Percentiles rank a stretch among this genome's conserved stretches.
Evolutionary conservation across 2,113 vertebrate species (phyloP).

Genomic region (Cyprichromis sp.): DNA sequence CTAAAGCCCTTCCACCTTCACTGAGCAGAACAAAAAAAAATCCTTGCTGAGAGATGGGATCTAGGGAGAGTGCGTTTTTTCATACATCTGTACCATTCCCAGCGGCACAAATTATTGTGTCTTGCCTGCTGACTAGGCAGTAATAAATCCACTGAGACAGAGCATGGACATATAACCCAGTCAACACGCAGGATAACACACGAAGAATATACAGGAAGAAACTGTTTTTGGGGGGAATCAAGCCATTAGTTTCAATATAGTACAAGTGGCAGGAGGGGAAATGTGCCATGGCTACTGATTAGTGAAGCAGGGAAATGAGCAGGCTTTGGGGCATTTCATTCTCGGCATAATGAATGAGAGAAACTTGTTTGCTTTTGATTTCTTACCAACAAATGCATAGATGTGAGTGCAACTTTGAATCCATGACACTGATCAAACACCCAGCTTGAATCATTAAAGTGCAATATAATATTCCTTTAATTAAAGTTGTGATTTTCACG

Average conservation of each 20-base stretch:
- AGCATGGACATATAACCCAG: neutral
- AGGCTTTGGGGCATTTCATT: neutral
- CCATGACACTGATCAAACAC: neutral
- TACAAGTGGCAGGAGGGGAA: neutral
- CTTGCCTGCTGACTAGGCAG: constrained; percentile 17
- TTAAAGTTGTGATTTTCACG: accelerated
- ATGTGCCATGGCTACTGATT: constrained; percentile 1
- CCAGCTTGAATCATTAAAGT: neutral
- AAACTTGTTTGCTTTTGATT: constrained; percentile 2
- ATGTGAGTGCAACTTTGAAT: neutral
- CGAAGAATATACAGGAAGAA: neutral
- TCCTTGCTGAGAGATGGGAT: neutral
- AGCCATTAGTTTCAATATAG: neutral
- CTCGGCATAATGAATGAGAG: constrained; percentile 11
- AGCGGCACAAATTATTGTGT: constrained; percentile 2
- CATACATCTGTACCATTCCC: neutral
- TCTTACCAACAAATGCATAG: neutral
- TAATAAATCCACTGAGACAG: constrained; percentile 3
- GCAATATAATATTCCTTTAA: neutral
- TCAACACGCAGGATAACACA: neutral
- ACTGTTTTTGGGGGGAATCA: neutral
- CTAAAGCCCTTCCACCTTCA: constrained; percentile 11
- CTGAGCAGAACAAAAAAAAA: constrained; percentile 4
- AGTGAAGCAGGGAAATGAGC: neutral
- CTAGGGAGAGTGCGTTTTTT: neutral